Evolutionary conservation across 2,113 vertebrate genomes (phyloP), one percentile per base, ranked within the genome.

Genomic region (Uropsilus gracilis): DNA sequence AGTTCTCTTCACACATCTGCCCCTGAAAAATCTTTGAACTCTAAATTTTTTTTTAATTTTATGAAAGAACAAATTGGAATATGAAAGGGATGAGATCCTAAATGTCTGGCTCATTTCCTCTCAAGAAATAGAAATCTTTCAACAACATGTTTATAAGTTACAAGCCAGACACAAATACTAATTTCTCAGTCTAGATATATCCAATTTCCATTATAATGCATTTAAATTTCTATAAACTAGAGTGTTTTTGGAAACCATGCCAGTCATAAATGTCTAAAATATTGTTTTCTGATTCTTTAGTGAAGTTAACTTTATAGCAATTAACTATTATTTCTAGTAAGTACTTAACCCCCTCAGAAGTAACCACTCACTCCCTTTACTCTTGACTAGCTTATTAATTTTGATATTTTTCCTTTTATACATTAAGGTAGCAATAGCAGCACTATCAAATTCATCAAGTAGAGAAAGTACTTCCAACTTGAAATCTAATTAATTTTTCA

Each of bases 401-500:
- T 95, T 97, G 95, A 97, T 95, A 97, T 96, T 96, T 97, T 97
- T 90, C 71, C 77, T 95, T 96, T 97, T 97, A 87, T 85, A 93
- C 73, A 92, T 96, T 91, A 96, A 95, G 55, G 96, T 91, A 94
- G 92, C 92, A 97, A 90, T 82, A 96, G 76, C 90, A 96, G 82
- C 85, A 94, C 76, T 95, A 97, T 96, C 95, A 96, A 93, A 95
- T 92, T 96, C 85, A 97, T 97, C 97, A 97, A 95, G 68, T 89
- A 96, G 80, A 42, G 82, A 93, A 93, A 71, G 93, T 94, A 93
- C 57, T 97, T 95, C 76, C 63, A 96, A 95, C 93, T 71, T 88
- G 92, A 97, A 96, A 97, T 95, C 91, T 97, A 97, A 97, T 97
- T 97, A 97, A 95, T 97, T 97, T 96, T 96, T 96, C 97, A 95